phyloP scores from a whole-genome alignment of 2,797 vertebrate genomes.

The Alcedo quadribrachys region DNA sequence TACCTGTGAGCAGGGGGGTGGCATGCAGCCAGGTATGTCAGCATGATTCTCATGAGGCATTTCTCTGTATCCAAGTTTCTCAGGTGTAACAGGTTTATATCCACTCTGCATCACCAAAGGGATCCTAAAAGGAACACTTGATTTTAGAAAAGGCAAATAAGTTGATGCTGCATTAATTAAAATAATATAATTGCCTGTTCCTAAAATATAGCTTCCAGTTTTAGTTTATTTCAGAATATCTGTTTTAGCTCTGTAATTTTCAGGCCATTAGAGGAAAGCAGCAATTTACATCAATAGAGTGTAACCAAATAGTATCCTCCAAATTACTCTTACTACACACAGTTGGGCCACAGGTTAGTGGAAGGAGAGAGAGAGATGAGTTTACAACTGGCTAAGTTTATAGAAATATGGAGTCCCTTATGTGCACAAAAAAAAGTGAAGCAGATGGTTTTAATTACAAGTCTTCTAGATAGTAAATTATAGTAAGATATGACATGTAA shows the following conservation, averaged over 20 bases:
- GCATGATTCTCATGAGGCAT: background rate
- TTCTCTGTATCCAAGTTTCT: background rate
- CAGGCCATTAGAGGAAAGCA: slow-evolving; percentile 23
- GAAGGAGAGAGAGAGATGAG: slow-evolving; percentile 4
- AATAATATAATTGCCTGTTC: background rate
- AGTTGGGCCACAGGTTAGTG: slow-evolving; percentile 37
- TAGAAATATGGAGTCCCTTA: slow-evolving; percentile 18
- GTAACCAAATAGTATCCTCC: slow-evolving; percentile 41
- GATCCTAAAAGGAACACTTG: background rate
- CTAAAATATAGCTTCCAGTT: background rate
- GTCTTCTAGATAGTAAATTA: slow-evolving; percentile 44
- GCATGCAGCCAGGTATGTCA: background rate
- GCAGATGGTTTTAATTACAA: slow-evolving; percentile 57
- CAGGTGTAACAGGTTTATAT: background rate
- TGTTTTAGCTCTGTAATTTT: slow-evolving; percentile 22
- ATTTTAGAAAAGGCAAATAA: background rate
- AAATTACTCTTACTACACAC: slow-evolving; percentile 52
- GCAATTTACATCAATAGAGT: slow-evolving; percentile 50
- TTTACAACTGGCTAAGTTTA: slow-evolving; percentile 43
- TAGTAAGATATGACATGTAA: slow-evolving; percentile 24
- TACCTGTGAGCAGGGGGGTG: background rate
- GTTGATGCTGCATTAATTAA: slow-evolving; percentile 5
- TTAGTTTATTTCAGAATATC: slow-evolving; percentile 27
- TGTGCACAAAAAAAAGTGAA: background rate
- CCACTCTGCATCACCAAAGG: background rate